A percentile compares a stretch with the other conserved stretches of the same genome.
These are phyloP conservation scores for Lepidurus packardi DNA, from an alignment of 1,140 invertebrate species.

Conservation along the genomic window DNA sequence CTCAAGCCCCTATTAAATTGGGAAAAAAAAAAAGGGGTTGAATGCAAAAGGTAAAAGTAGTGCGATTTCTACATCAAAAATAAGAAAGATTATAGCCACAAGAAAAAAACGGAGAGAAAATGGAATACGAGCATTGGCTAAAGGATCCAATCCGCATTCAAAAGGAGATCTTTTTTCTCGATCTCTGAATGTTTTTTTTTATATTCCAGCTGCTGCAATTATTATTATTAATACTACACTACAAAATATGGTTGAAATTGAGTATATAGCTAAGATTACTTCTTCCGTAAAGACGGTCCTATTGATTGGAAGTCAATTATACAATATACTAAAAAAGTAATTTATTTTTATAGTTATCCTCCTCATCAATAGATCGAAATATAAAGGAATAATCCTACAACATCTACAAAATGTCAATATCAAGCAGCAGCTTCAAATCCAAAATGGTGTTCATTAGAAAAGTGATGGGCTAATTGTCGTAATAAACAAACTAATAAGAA, in stretches of 20 bases:
- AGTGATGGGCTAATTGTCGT: conserved; percentile 51
- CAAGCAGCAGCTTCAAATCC: conserved; percentile 62
- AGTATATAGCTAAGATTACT: conserved; percentile 47
- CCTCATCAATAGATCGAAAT: conserved; percentile 62
- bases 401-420: conserved; percentile 70
- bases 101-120: conserved; percentile 56
- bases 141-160: conserved; percentile 41
- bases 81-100: conserved; percentile 58
- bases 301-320: conserved; percentile 64
- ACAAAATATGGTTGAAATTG: conserved; percentile 45
- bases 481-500: conserved; percentile 55
- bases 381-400: conserved; percentile 65
- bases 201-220: conserved; percentile 45
- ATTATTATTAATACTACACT: conserved; percentile 44
- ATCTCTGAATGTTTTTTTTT: conserved; percentile 47
- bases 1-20: too few relatives aligned
- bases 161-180: conserved; percentile 39
- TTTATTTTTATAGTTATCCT: conserved; percentile 40
- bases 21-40: conserved; percentile 41
- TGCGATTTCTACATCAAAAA: conserved; percentile 59
- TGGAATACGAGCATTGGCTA: conserved; percentile 35
- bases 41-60: conserved; percentile 51
- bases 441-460: conserved; percentile 57
- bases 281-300: conserved; percentile 50
- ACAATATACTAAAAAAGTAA: conserved; percentile 60